Evolutionary conservation across 2,113 vertebrate genomes (phyloP), one percentile per base, ranked within the genome.

Genomic region (Psophia crepitans): DNA sequence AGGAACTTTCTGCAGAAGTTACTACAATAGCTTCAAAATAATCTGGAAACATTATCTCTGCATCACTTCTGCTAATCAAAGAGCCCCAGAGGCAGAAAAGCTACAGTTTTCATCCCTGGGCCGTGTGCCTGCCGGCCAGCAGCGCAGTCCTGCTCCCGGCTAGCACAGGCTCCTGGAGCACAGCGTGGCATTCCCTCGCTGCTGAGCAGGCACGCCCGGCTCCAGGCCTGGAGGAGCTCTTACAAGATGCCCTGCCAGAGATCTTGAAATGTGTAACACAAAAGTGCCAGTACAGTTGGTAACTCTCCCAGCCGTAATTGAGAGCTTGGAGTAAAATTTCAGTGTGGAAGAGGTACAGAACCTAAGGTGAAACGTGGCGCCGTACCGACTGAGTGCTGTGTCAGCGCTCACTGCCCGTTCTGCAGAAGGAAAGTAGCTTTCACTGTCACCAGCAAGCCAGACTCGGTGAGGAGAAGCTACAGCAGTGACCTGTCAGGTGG

Each of bases 321-420:
- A 81, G 32, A 57, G 19, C 30, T 23, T 32, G 8, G 6, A 79
- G 32, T 20, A 86, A 89, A 30, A 46, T 35, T 61, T 49, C 56
- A 41, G 35, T 24, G 8, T 39, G 21, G 46, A 57, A 61, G n/a
- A 2, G 11, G 35, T 27, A 51, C 12, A 57, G 64, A 80, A 82
- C 16, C 7, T 24, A 24, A 90, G 77, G 35, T 1, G 1, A 85
- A 70, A 30, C 15, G 4, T 3, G 41, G n/a, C 23, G 14, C 13
- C 65, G 49, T 7, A 17, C 37, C 66, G 28, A 14, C 28, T 58
- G 14, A 0, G 0, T 27, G 21, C 0, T 7, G 21, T 35, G 27
- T 35, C 1, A 2, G 27, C 43, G 21, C 7, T 43, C 37, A 9
- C 56, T 30, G 35, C 12, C n/a, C 18, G 39, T 44, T 81, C 64